Base-by-base conservation (phyloP, 2,113 vertebrate genomes). In the Sialia sialis region DNA sequence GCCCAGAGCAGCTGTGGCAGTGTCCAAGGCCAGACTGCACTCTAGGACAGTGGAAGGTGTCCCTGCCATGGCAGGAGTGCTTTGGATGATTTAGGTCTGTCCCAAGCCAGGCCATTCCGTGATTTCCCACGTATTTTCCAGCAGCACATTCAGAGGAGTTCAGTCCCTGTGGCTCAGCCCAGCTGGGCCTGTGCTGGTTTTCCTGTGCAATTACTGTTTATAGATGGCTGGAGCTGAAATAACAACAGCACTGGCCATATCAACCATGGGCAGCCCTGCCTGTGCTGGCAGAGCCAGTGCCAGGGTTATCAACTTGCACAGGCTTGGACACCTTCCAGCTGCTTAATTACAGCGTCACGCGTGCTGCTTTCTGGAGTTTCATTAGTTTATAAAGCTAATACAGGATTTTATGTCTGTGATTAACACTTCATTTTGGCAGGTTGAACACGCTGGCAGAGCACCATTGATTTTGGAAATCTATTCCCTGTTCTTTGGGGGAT, bases 301-400 rank as follows among this genome's bases (percentile, higher is more conserved):
- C 96, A 96, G 96, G 97, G 98, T 98, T 98, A 98, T 98, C 98
- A 97, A 97, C 97, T 98, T 97, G 96, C 98, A 95, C 97, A 98
- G 98, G 95, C 98, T 98, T 98, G 98, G 98, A 96, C 94, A 87
- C 86, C 91, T 98, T 97, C 98, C 98, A 98, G 95, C 97, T 96
- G 97, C 97, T 98, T 98, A 98, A 98, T 98, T 98, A 98, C 88
- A 92, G 98, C 97, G 97, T 98, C 98, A 98, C 77, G 73, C 84
- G 94, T 95, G 97, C 98, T 98, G 98, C 97, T 98, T 96, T 97
- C 98, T 97, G 98, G 96, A 97, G 97, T 98, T 98, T 97, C 98
- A 98, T 98, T 98, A 98, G 98, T 98, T 98, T 98, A 98, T 97
- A 97, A 98, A 97, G 95, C 96, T 97, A 97, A 96, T 97, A 97